These are phyloP conservation scores for Phasianus colchicus DNA, from an alignment of 2,113 vertebrate species.

Conservation along the genomic window DNA sequence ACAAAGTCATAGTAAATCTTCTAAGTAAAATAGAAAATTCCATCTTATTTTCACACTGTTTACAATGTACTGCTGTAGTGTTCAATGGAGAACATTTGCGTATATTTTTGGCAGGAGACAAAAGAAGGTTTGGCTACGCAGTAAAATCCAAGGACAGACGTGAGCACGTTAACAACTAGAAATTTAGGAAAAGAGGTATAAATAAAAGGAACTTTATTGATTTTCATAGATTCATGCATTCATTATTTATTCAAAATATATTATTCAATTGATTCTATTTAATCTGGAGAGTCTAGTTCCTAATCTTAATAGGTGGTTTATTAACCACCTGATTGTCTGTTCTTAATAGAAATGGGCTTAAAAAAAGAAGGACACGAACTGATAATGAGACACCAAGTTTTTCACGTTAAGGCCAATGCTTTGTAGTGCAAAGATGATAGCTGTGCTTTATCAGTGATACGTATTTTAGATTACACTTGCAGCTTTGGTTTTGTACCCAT, in stretches of 20 bases:
- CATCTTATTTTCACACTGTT: neutral
- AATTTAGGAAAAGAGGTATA: neutral
- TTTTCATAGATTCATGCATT: neutral
- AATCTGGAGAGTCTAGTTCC: neutral
- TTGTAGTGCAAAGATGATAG: neutral
- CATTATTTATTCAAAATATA: neutral
- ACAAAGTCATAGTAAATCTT: neutral
- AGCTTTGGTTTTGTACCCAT: neutral
- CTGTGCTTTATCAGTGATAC: neutral
- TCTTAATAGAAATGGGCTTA: neutral
- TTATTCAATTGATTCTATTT: neutral
- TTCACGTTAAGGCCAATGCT: neutral
- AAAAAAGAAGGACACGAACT: fast-evolving
- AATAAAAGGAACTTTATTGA: neutral
- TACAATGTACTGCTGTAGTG: neutral
- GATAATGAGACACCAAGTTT: neutral
- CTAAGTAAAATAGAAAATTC: neutral
- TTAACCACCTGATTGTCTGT: neutral
- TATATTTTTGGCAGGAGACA: neutral
- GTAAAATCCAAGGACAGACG: neutral
- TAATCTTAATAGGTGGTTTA: neutral
- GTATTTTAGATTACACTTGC: neutral
- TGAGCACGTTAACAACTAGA: neutral
- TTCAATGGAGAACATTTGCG: neutral
- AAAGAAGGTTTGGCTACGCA: neutral